phyloP scores from a whole-genome alignment of 2,797 vertebrate genomes.

The Uromys caudimaculatus region DNA sequence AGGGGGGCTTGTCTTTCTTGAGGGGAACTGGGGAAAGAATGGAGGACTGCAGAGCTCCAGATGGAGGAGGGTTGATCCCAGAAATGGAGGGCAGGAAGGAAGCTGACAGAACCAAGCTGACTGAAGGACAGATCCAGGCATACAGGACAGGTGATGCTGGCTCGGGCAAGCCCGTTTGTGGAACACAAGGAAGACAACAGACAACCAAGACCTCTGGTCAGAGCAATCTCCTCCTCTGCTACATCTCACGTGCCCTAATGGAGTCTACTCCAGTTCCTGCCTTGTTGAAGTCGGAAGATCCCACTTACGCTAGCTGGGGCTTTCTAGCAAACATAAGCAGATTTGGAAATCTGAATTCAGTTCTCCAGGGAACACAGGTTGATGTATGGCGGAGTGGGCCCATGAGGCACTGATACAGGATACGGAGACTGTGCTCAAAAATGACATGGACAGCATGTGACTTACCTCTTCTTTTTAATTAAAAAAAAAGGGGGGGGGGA shows the following conservation, averaged over 20 bases:
- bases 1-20: not conserved
- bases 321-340: not conserved
- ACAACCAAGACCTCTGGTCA: not conserved
- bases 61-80: not conserved
- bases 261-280: not conserved
- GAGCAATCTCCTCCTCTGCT: not conserved
- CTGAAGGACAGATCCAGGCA: not conserved
- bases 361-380: not conserved
- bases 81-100: not conserved
- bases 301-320: not conserved
- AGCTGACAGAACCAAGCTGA: not conserved
- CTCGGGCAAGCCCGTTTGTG: not conserved
- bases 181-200: not conserved
- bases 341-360: constrained; percentile 2
- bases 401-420: not conserved
- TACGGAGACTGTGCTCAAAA: not conserved
- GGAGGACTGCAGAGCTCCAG: not conserved
- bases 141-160: not conserved
- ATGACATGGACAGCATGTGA: not conserved
- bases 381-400: accelerated
- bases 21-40: not conserved
- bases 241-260: accelerated
- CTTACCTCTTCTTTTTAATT: not conserved
- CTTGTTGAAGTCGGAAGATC: not conserved
- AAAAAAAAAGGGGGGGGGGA: not conserved